Base-by-base conservation (phyloP, 1,140 invertebrate genomes). In the Bilobella aurantiaca region DNA sequence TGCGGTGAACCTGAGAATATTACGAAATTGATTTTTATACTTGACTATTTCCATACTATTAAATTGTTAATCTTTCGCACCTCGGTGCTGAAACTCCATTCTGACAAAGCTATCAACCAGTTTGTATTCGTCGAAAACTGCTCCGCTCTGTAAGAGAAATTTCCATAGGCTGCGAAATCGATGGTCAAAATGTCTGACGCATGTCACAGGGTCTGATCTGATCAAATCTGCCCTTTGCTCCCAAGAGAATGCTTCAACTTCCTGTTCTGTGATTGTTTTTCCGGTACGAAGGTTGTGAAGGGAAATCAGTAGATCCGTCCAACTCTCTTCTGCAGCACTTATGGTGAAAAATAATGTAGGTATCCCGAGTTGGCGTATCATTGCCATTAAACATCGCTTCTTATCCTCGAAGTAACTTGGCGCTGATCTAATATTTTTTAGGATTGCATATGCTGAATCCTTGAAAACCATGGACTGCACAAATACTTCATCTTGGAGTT, bases 241-340 rank as follows among this genome's bases (percentile, higher is more conserved):
- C 14, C 14, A 59, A 8, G 5, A 27, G 8, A 14, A 30, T 8
- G 8, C 12, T 27, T 21, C 27, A 3, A 27, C 58, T 47, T 53
- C 61, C 28, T 65, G 69, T 71, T 61, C 71, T 71, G 57, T 72
- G 62, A 25, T 69, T 56, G 58, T 75, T 70, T 58, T 65, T 61
- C 30, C 47, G 42, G 21, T 59, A 68, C 61, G 78, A 31, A 77
- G 70, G 71, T 76, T 76, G 58, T 77, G 64, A 16, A 79, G 69
- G 23, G 74, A 57, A 73, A 75, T 42, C n/a, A 79, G 46, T 18
- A 79, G 70, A 56, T 76, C 47, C 0, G 30, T 18, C 77, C 77
- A 79, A 27, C 72, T 73, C 1, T 74, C 76, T 76, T 78, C 77
- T 64, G 76, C 76, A 5, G 77, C 75, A 53, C 74, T 75, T 8